These are phyloP conservation scores for Corydoras sp. DNA, from an alignment of 2,113 vertebrate species.

Conservation along the genomic window DNA sequence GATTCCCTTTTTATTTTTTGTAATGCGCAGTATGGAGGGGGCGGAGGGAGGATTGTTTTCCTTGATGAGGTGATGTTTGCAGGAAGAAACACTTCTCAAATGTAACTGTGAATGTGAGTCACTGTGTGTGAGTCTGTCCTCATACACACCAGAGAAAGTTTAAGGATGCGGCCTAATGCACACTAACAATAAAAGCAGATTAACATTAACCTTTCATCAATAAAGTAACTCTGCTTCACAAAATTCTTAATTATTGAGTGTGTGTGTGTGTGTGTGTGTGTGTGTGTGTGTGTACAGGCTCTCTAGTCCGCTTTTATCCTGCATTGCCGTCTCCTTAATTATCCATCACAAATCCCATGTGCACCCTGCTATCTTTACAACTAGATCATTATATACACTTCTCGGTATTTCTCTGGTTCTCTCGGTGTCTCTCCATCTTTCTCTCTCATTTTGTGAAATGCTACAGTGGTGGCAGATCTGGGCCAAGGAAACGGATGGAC, in stretches of 20 bases:
- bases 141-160: not conserved
- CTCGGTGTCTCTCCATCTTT: constrained; percentile 36
- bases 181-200: not conserved
- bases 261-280: not conserved
- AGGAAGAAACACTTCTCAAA: constrained; percentile 14
- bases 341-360: constrained; percentile 25
- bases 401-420: constrained; percentile 29
- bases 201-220: not conserved
- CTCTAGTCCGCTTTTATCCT: not conserved
- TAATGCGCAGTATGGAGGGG: not conserved
- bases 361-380: constrained; percentile 42
- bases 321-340: constrained; percentile 23
- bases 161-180: too few relatives aligned
- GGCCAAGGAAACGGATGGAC: constrained; percentile 52
- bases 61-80: constrained; percentile 8
- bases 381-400: constrained; percentile 46
- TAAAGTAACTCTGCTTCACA: not conserved
- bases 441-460: constrained; percentile 50
- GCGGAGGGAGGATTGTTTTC: not conserved
- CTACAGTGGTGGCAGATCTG: constrained; percentile 62
- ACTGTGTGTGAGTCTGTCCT: not conserved
- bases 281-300: constrained; percentile 2
- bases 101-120: constrained; percentile 9
- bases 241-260: not conserved
- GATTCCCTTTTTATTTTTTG: not conserved